phyloP scores from a whole-genome alignment of 1,140 invertebrate genomes.

The Drosophila grimshawi region DNA sequence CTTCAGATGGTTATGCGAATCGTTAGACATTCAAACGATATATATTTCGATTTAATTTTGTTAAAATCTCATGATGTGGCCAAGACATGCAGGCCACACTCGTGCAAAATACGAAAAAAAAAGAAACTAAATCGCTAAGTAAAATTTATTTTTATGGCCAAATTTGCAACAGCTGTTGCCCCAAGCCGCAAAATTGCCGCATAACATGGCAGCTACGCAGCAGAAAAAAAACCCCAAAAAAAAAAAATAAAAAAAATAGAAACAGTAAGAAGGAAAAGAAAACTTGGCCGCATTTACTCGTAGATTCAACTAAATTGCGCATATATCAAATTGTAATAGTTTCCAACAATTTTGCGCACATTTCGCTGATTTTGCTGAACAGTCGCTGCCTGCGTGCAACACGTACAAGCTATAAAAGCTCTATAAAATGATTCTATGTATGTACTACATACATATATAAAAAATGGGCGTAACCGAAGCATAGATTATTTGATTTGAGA shows the following conservation, averaged over 20 bases:
- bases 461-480: slow-evolving; percentile 17
- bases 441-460: slow-evolving; percentile 5
- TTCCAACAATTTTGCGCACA: slow-evolving; percentile 62
- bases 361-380: slow-evolving; percentile 51
- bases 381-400: slow-evolving; percentile 54
- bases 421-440: slow-evolving; percentile 26
- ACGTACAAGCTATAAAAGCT: slow-evolving; percentile 57
- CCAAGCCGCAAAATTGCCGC: slow-evolving; percentile 54
- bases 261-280: not conserved
- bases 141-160: slow-evolving; percentile 64
- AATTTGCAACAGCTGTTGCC: slow-evolving; percentile 63
- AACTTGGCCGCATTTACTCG: slow-evolving; percentile 44
- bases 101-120: slow-evolving; percentile 39
- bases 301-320: slow-evolving; percentile 64
- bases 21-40: slow-evolving; percentile 26
- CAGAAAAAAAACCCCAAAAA: slow-evolving; percentile 3
- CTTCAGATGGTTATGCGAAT: slow-evolving; percentile 26
- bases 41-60: slow-evolving; percentile 60
- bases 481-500: slow-evolving; percentile 56
- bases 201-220: slow-evolving; percentile 49
- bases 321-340: slow-evolving; percentile 69
- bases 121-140: slow-evolving; percentile 58
- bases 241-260: not conserved
- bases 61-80: slow-evolving; percentile 49
- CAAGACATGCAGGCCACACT: slow-evolving; percentile 19